These are phyloP conservation scores for Crotophaga sulcirostris DNA, from an alignment of 2,113 vertebrate genomes.

Conservation along the genomic window DNA sequence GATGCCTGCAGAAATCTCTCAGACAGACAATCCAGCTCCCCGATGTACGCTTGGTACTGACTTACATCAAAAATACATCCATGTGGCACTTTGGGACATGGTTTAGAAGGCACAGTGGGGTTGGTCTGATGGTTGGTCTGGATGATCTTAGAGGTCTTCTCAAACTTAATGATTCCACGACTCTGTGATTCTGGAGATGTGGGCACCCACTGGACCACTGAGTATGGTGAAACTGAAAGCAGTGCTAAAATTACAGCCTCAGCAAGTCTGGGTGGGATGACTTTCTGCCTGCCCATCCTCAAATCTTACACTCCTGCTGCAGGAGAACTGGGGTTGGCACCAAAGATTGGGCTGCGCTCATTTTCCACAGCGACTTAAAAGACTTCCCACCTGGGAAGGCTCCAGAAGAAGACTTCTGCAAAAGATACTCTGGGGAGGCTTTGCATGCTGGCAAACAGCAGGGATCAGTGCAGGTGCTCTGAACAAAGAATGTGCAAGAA, in stretches of 20 bases:
- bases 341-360: rapidly evolving
- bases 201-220: background rate
- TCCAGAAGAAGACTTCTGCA: too few species aligned
- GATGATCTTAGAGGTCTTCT: too few species aligned
- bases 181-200: rapidly evolving
- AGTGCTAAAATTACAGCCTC: background rate
- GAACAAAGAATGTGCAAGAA: too few species aligned
- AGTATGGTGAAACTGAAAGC: background rate
- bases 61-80: too few species aligned
- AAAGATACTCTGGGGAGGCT: background rate
- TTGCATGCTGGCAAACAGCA: background rate
- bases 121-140: too few species aligned
- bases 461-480: background rate
- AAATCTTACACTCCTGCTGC: background rate
- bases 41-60: too few species aligned
- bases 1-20: too few species aligned
- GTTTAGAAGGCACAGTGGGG: too few species aligned
- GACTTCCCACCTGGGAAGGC: background rate
- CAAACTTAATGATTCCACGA: too few species aligned
- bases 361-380: background rate
- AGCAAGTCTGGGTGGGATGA: background rate
- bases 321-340: background rate
- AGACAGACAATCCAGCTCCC: too few species aligned
- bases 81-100: too few species aligned
- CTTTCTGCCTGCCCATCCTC: background rate